phyloP scores from a whole-genome alignment of 2,797 vertebrate species.

The Danio kyathit region DNA sequence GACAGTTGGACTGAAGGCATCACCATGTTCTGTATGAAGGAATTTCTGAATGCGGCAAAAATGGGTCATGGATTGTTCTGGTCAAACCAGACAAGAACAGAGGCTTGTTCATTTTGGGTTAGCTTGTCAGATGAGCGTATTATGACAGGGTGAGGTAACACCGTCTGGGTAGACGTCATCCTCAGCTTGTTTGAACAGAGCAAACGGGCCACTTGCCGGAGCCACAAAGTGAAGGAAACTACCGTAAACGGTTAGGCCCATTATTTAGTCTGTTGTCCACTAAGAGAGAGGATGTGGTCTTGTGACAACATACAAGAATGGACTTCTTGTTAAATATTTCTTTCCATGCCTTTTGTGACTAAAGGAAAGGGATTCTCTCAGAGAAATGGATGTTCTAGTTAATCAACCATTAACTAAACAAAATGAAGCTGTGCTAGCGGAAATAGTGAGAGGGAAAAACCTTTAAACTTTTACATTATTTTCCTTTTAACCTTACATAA shows the following conservation, averaged over 20 bases:
- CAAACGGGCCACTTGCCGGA: conserved; percentile 24
- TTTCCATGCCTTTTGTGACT: conserved; percentile 37
- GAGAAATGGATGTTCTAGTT: conserved; percentile 20
- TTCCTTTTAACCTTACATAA: background rate
- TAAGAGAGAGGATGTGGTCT: conserved; percentile 44
- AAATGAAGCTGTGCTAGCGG: background rate
- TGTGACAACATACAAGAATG: conserved; percentile 36
- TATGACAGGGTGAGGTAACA: conserved; percentile 70
- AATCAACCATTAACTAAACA: conserved; percentile 29
- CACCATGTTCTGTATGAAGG: conserved; percentile 70
- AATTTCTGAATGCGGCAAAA: conserved; percentile 73
- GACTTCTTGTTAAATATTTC: conserved; percentile 32
- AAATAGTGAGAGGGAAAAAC: background rate
- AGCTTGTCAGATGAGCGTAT: conserved; percentile 65
- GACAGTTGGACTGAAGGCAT: conserved; percentile 75
- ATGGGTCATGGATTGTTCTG: conserved; percentile 65
- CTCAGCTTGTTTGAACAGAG: conserved; percentile 45
- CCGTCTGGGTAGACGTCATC: conserved; percentile 59
- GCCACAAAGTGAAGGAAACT: conserved; percentile 51
- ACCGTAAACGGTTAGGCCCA: conserved; percentile 37
- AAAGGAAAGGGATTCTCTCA: background rate
- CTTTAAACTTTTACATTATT: background rate
- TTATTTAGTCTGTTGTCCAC: conserved; percentile 46
- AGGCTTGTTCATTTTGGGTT: conserved; percentile 40
- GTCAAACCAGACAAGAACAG: conserved; percentile 59